Percentiles rank a stretch among this genome's conserved stretches.
Evolutionary conservation across 2,797 vertebrate species (phyloP).

Genomic region (Distichodus sexfasciatus): DNA sequence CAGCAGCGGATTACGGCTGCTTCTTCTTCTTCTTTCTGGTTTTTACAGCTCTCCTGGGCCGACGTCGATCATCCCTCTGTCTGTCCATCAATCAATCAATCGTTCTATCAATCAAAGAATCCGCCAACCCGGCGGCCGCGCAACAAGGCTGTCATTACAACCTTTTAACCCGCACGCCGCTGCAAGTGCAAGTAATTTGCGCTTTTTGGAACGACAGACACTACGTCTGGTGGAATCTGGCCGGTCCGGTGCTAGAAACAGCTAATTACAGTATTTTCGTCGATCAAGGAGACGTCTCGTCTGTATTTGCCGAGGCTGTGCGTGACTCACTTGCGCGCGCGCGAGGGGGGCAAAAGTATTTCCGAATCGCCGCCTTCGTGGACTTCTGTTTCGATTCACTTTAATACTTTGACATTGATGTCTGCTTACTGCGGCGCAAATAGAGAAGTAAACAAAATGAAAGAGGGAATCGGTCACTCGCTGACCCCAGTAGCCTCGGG

Average conservation of each 20-base stretch:
- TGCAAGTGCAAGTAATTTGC: not conserved
- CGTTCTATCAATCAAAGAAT: slow-evolving; percentile 40
- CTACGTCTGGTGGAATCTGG: slow-evolving; percentile 34
- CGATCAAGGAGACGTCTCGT: slow-evolving; percentile 17
- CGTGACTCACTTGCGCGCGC: too few species aligned
- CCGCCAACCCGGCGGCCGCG: not conserved
- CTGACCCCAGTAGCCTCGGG: slow-evolving; percentile 14
- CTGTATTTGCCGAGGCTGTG: slow-evolving; percentile 3
- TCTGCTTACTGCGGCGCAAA: not conserved
- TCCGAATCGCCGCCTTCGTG: not conserved
- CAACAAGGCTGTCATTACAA: slow-evolving; percentile 13
- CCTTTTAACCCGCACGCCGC: not conserved
- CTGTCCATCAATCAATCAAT: slow-evolving; percentile 42
- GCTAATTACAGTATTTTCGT: slow-evolving; percentile 43
- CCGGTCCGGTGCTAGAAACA: slow-evolving; percentile 30
- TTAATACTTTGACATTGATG: not conserved
- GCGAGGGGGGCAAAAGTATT: too few species aligned
- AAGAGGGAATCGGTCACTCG: not conserved
- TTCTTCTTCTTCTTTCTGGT: too few species aligned
- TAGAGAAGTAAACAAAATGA: slow-evolving; percentile 7
- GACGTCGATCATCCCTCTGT: slow-evolving; percentile 56
- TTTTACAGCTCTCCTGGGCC: slow-evolving; percentile 46
- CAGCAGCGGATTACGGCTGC: slow-evolving; percentile 51
- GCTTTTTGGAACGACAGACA: too few species aligned
- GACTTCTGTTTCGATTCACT: not conserved